Percentiles rank a stretch among this genome's conserved stretches.
Evolutionary conservation across 2,888 invertebrate genomes (phyloP).

Genomic region (Oscheius sp.): DNA sequence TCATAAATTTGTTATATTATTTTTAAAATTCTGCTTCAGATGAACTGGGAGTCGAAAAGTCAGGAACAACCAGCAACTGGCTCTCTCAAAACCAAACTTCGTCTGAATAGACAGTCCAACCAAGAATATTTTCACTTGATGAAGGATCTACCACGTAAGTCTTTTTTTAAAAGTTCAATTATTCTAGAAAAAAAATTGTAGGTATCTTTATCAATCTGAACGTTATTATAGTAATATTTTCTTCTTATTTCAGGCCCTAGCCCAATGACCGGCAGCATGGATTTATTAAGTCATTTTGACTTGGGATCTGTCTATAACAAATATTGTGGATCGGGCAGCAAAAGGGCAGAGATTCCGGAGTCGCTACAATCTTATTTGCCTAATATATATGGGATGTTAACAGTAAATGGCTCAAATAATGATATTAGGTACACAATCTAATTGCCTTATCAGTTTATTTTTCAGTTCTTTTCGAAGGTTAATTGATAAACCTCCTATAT

Average conservation of each 20-base stretch:
- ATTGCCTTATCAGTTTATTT: not conserved
- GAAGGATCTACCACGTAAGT: slow-evolving; percentile 47
- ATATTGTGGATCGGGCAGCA: slow-evolving; percentile 36
- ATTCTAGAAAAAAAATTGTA: no score
- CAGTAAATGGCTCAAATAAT: slow-evolving; percentile 38
- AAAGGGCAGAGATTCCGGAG: slow-evolving; percentile 46
- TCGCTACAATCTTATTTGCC: slow-evolving; percentile 58
- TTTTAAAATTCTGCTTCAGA: no score
- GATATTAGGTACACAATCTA: slow-evolving; percentile 39
- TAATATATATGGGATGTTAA: slow-evolving; percentile 56
- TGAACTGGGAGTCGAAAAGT: no score
- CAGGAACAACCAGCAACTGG: slow-evolving; percentile 33
- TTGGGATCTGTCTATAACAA: slow-evolving; percentile 40
- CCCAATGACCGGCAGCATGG: slow-evolving; percentile 48
- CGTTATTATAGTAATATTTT: not conserved
- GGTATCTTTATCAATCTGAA: not conserved
- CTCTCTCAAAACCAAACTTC: slow-evolving; percentile 44
- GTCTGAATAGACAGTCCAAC: slow-evolving; percentile 39
- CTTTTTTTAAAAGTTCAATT: no score
- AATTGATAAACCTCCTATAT: slow-evolving; percentile 61
- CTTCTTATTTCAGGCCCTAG: slow-evolving; percentile 41
- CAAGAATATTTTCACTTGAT: no score
- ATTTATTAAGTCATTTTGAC: slow-evolving; percentile 51
- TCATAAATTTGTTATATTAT: no score
- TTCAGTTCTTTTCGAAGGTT: slow-evolving; percentile 48